Base-by-base conservation (phyloP, 1,140 invertebrate species). In the Zaprionus lachaisei region DNA sequence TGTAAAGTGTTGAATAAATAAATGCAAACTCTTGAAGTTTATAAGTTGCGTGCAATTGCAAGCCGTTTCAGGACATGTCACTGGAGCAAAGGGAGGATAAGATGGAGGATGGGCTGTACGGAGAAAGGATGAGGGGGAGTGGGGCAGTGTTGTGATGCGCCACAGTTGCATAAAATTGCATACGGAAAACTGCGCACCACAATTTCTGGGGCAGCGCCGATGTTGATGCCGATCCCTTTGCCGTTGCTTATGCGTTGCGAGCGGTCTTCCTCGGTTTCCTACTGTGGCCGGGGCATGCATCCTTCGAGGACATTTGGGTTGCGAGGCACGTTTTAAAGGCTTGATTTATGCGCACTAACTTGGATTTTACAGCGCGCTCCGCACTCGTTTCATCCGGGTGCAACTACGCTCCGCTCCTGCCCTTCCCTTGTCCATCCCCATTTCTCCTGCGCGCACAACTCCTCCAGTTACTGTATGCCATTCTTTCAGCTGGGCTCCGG, bases 311-410 rank as follows among this genome's bases (percentile, higher is more conserved):
- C 87, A 91, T 84, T 91, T 91, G 71, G 89, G 81, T 91, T 91
- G 81, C 87, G 77, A 89, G 87, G 89, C 87, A 91, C 87, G 87
- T 91, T 91, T 91, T 91, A 91, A 91, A 91, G 89, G 89, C 87
- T 91, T 91, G 87, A 91, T 91, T 91, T 91, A 91, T 91, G 87
- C 87, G 87, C 87, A 91, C 83, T 82, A 91, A 89, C 83, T 86
- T 89, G 83, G 83, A 86, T 86, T 86, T 86, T 89, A 89, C 83
- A 86, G 77, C 70, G 56, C 64, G 77, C 79, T 60, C 66, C 67
- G 41, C 54, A 58, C 70, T 60, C 72, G 57, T 57, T 56, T 54
- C 49, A 57, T 12, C 41, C 55, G 9, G 38, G 63, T 28, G 17
- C 38, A 44, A n/a, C 38, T 44, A 37, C 34, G 34, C 34, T 37